phyloP scores from a whole-genome alignment of 2,797 vertebrate species.

The Coregonus suidteri region DNA sequence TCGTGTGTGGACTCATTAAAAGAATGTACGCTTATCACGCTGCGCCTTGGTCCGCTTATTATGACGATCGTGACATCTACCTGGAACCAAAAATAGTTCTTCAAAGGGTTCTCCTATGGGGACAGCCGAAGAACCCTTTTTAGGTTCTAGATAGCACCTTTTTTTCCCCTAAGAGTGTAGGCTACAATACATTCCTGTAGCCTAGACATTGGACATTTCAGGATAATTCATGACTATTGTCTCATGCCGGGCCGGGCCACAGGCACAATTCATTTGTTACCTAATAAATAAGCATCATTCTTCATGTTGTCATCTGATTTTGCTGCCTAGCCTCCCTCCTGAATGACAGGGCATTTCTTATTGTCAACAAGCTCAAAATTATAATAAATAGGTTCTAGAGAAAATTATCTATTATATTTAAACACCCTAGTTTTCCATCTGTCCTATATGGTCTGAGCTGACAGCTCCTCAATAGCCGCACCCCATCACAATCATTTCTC shows the following conservation, averaged over 20 bases:
- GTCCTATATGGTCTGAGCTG: slow-evolving; percentile 33
- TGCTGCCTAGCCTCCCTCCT: slow-evolving; percentile 7
- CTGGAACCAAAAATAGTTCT: no score
- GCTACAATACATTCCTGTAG: not conserved
- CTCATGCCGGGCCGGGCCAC: not conserved
- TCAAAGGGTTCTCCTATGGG: no score
- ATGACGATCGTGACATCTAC: no score
- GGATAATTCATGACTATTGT: not conserved
- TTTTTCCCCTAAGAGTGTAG: not conserved
- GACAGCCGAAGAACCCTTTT: no score
- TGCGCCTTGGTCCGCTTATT: no score
- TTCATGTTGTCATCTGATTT: not conserved
- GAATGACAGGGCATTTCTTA: slow-evolving; percentile 42
- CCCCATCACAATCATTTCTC: slow-evolving; percentile 60
- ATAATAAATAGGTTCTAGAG: slow-evolving; percentile 3
- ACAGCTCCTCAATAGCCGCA: slow-evolving; percentile 70
- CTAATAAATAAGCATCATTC: not conserved
- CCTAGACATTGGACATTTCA: not conserved
- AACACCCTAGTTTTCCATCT: not conserved
- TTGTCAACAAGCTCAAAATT: not conserved
- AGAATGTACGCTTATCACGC: no score
- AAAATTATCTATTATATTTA: slow-evolving; percentile 14
- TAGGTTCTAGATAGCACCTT: no score
- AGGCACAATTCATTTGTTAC: not conserved
- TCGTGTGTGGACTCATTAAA: no score